These are phyloP conservation scores for Apis dorsata DNA, from an alignment of 1,140 invertebrate species.

Conservation along the genomic window DNA sequence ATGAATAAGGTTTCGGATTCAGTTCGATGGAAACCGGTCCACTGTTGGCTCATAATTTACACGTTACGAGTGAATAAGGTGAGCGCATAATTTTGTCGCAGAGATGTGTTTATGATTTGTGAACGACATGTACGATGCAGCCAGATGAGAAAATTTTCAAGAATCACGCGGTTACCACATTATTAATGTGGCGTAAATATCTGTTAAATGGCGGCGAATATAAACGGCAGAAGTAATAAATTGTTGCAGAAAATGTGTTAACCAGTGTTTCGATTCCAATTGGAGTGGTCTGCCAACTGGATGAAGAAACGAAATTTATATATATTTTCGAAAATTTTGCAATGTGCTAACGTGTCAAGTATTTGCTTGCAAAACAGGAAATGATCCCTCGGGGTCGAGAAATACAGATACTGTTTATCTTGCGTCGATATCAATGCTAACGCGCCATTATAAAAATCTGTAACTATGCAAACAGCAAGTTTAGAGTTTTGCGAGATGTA, in stretches of 20 bases:
- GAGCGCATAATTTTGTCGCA: not conserved
- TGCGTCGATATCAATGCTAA: conserved; percentile 17
- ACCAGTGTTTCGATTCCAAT: not conserved
- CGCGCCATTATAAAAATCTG: not conserved
- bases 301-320: conserved; percentile 1
- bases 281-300: not conserved
- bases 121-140: not conserved
- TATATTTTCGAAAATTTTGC: conserved; percentile 31
- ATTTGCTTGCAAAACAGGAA: conserved; percentile 16
- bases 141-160: not conserved
- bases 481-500: conserved; percentile 34
- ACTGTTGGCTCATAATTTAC: not conserved
- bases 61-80: not conserved
- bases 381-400: not conserved
- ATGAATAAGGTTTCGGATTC: not conserved
- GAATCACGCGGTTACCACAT: too few relatives aligned
- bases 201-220: not conserved
- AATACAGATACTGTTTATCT: conserved; percentile 35
- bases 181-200: not conserved
- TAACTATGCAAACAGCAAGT: conserved; percentile 24
- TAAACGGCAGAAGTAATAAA: conserved; percentile 7
- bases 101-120: not conserved
- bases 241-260: not conserved
- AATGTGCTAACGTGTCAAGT: not conserved
- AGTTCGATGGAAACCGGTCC: not conserved